Base-by-base conservation (phyloP, 2,797 vertebrate genomes). In the Enteromius unitaeniatus region DNA sequence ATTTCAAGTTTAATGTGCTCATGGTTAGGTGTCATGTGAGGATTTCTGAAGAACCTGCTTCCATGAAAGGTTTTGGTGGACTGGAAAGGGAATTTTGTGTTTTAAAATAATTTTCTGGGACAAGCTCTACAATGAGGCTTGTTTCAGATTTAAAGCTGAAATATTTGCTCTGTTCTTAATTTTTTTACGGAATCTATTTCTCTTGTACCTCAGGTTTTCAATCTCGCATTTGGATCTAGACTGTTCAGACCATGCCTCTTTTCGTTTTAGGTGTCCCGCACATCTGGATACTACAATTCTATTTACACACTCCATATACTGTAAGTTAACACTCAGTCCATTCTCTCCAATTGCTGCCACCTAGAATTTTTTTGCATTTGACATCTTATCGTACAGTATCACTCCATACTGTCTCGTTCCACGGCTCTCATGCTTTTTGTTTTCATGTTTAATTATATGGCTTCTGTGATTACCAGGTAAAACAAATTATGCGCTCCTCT, bases 391-490 rank as follows among this genome's bases (percentile, higher is more conserved):
- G 2, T 47, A n/a, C 60, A 45, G n/a, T 45, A 11, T 65, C 58
- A 64, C 58, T 34, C 23, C 37, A 14, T 19, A 21, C 55, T 65
- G 80, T 82, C 58, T 75, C 23, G 31, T 51, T 75, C 31, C 70
- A 40, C 45, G 19, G 45, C 85, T 88, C 85, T 79, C 77, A 55
- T 77, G 80, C 78, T 84, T 86, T 84, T 73, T 88, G 83, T 90
- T 90, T 91, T 91, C 90, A 88, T 87, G 78, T 93, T 92, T 93
- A 92, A 94, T 94, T 93, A 93, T 85, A 86, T 67, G n/a, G 85
- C 77, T 89, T 83, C 90, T 91, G 91, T 94, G 92, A 93, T 94
- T 91, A 93, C 86, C 91, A 90, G 93, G 91, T 94, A 91, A 93
- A 93, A 92, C 92, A 92, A 93, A 94, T 89, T 83, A 90, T 92